phyloP scores from a whole-genome alignment of 2,113 vertebrate genomes.

The Cercopithecus mona region DNA sequence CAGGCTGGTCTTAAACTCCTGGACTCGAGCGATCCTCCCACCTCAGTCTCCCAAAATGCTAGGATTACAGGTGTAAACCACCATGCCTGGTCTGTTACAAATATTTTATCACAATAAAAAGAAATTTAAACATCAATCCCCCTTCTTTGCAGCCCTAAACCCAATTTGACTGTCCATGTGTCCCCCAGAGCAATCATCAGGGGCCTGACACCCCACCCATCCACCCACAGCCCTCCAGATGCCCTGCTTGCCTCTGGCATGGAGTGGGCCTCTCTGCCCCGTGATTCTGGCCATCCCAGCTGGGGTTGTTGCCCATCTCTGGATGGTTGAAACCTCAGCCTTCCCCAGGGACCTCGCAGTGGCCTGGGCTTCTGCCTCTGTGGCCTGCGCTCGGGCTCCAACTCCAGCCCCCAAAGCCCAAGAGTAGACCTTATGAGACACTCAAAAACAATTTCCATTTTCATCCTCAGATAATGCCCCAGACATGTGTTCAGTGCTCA shows the following conservation, averaged over 20 bases:
- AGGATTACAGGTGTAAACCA: too few relatives aligned
- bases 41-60: too few relatives aligned
- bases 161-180: too few relatives aligned
- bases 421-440: not conserved
- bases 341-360: rapidly evolving
- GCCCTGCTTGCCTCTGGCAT: not conserved
- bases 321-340: not conserved
- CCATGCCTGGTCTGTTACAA: too few relatives aligned
- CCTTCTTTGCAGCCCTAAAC: not conserved
- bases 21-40: too few relatives aligned
- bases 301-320: not conserved
- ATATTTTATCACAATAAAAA: not conserved
- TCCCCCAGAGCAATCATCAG: not conserved
- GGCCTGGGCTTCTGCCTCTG: not conserved
- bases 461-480: not conserved
- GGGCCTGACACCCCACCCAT: not conserved
- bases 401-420: not conserved
- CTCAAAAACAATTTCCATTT: not conserved
- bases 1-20: too few relatives aligned
- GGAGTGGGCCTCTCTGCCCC: not conserved
- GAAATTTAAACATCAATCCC: not conserved
- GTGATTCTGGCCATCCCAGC: not conserved
- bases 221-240: not conserved
- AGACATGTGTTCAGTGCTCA: not conserved
- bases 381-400: not conserved